These are phyloP conservation scores for Harmothoe impar DNA, from an alignment of 2,888 invertebrate genomes.

Conservation along the genomic window DNA sequence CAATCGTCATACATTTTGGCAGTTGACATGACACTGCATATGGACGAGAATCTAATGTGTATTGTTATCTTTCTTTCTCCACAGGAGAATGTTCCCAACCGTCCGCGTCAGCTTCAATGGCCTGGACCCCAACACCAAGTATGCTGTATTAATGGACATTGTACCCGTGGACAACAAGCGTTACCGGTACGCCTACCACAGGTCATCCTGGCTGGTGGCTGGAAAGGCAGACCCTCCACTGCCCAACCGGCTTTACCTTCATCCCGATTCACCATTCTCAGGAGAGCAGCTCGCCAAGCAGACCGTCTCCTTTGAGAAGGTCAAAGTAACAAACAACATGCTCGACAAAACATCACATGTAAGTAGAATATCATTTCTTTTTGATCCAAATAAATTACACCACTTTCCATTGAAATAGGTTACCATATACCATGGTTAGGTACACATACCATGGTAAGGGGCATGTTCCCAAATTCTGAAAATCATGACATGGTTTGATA, in stretches of 20 bases:
- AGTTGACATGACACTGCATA: too few species aligned
- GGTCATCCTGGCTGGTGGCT: constrained; percentile 98
- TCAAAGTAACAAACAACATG: constrained; percentile 98
- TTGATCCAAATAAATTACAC: too few species aligned
- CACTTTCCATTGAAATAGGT: too few species aligned
- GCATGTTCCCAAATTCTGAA: too few species aligned
- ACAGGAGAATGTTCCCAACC: constrained; percentile 98
- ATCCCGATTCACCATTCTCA: constrained; percentile 97
- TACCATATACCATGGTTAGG: too few species aligned
- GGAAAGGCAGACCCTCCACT: constrained; percentile 96
- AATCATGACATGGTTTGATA: too few species aligned
- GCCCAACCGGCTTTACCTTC: constrained; percentile 96
- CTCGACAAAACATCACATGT: constrained; percentile 86
- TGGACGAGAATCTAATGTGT: not conserved
- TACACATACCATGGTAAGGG: too few species aligned
- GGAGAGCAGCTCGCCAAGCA: constrained; percentile 97
- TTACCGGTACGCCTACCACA: constrained; percentile 96
- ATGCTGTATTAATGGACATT: constrained; percentile 97
- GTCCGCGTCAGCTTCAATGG: constrained; percentile 92
- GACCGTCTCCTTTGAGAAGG: constrained; percentile 98
- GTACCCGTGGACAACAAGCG: constrained; percentile 98
- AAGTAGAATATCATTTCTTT: constrained; percentile 67
- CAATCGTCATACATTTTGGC: too few species aligned
- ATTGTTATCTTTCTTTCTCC: constrained; percentile 62
- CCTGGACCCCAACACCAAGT: constrained; percentile 86